Base-by-base conservation (phyloP, 2,113 vertebrate genomes). In the Dasyornis broadbenti region DNA sequence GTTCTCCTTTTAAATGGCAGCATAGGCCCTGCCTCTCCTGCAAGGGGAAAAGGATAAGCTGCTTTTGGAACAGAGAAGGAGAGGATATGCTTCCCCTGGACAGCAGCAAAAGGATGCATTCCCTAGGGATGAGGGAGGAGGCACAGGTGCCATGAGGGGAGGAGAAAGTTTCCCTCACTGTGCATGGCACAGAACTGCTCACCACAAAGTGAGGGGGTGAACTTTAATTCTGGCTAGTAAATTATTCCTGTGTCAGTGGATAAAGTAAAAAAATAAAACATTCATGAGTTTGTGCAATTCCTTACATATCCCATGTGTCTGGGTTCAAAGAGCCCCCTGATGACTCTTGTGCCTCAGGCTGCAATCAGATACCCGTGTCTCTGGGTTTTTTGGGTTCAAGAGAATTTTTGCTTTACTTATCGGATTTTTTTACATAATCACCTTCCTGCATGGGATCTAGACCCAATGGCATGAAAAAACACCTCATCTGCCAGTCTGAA, bases 1-100 rank as follows among this genome's bases (percentile, higher is more conserved):
- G 15, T 7, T 61, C 14, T 80, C 63, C 40, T 68, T 40, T 24
- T 8, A 30, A 72, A 65, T 11, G 13, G 19, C 45, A 77, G 31
- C 2, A 1, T 0, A 5, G 44, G 5, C 3, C 37, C 18, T 0
- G 0, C 13, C 40, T 4, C 22, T 45, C 15, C 17, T 23, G 9
- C 0, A 0, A 19, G 3, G 2, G 31, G 9, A 22, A 1, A 5
- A 85, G 7, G 6, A 3, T 14, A 16, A 16, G 12, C 23, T 47
- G 22, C 53, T 33, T 72, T 12, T 23, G 19, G 12, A 26, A 4
- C 27, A 28, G 11, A 11, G 30, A 61, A 87, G 23, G 13, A 69
- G 13, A 57, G 2, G 9, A 3, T 15, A 11, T 42, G 30, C 13
- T 50, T 16, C 11, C 21, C 44, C 5, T 0, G 7, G 24, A 31